Base-by-base conservation (phyloP, 2,113 vertebrate genomes). In the Tamias sibiricus region DNA sequence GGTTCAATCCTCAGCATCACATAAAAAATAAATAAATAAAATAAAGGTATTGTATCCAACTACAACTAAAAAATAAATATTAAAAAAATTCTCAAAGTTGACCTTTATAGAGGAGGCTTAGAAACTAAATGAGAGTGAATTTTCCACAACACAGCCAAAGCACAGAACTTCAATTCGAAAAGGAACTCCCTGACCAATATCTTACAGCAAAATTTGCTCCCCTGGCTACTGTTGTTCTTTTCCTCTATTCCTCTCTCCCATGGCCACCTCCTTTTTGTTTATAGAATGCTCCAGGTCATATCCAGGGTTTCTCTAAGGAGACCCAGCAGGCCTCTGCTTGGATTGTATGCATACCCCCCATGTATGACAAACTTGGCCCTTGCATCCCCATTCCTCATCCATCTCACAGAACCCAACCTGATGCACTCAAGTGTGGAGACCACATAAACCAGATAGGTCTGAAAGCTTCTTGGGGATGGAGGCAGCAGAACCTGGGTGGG, bases 111-210 rank as follows among this genome's bases (percentile, higher is more conserved):
- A 87, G 13, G 35, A 80, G 28, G 44, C 47, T 90, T 87, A 57
- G 84, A 88, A 92, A 69, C 52, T n/a, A 86, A 92, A 62, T 8
- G 57, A 79, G n/a, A 92, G 87, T 93, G 54, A 79, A 87, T 84
- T n/a, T 87, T 97, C 77, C 40, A 77, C 49, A 57, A 92, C 75
- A 95, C 49, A 87, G 19, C 42, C 20, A n/a, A 93, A 57, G 62
- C 47, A 19, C 5, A 69, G 24, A 32, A 74, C 79, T 94, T 28
- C 59, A 71, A 68, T 37, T 66, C 66, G n/a, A 47, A 2, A 1
- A 32, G 10, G 14, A 35, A 35, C 22, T 72, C 66, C 24, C 80
- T 54, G 40, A 68, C 69, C 92, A 8, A 1, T 69, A 54, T 68
- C 66, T 90, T 74, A 54, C 88, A 59, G 91, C 76, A 82, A 92